Evolutionary conservation across 2,113 vertebrate species (phyloP).

Genomic region (Leuciscus idus): DNA sequence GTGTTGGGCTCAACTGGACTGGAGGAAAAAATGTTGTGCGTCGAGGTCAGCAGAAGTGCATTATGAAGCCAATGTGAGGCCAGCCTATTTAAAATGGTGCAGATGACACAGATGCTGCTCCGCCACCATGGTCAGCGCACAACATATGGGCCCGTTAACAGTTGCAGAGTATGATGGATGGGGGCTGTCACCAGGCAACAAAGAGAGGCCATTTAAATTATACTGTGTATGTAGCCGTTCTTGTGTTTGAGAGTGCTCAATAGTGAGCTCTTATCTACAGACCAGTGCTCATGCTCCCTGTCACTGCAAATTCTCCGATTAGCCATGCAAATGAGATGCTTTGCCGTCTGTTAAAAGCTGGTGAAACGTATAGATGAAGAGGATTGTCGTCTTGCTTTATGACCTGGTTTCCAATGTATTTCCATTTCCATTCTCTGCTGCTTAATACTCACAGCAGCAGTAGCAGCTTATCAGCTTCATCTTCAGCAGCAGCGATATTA

Average conservation of each 20-base stretch:
- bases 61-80: constrained; percentile 56
- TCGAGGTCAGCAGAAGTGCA: constrained; percentile 60
- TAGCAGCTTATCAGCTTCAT: constrained; percentile 33
- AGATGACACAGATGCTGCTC: constrained; percentile 69
- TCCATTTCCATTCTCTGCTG: constrained; percentile 37
- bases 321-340: constrained; percentile 55
- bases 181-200: constrained; percentile 65
- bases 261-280: constrained; percentile 39
- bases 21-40: background rate
- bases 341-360: constrained; percentile 33
- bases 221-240: background rate
- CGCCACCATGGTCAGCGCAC: constrained; percentile 58
- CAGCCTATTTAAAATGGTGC: constrained; percentile 44
- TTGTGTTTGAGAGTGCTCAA: constrained; percentile 51
- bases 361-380: constrained; percentile 33
- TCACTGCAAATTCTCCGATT: constrained; percentile 44
- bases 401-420: constrained; percentile 43
- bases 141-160: constrained; percentile 76
- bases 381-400: constrained; percentile 39
- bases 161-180: constrained; percentile 75
- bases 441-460: background rate
- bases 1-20: background rate
- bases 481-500: constrained; percentile 16
- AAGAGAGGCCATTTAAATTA: constrained; percentile 43
- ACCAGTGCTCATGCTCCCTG: constrained; percentile 25